Conservation (phyloP, 2,888 invertebrate species). For the Branchellion lobata region DNA sequence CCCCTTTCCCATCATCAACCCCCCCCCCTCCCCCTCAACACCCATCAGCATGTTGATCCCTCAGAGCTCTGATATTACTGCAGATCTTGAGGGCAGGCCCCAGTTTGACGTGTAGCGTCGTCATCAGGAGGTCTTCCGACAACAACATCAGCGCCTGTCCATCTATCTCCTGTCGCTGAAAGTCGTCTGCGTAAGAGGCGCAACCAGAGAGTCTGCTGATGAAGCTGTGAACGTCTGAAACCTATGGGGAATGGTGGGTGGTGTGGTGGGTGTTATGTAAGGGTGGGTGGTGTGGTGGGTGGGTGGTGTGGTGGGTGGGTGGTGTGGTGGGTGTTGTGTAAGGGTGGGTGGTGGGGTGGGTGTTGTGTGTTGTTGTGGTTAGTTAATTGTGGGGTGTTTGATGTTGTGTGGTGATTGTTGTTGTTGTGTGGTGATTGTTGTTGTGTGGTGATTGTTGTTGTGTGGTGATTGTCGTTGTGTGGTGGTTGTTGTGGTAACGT, state of each 20-base stretch:
- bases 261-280: no score
- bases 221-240: constrained; percentile 82
- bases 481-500: no score
- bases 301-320: no score
- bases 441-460: no score
- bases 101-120: constrained; percentile 89
- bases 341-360: no score
- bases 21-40: background rate
- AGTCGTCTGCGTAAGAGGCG: constrained; percentile 88
- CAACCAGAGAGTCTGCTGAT: constrained; percentile 86
- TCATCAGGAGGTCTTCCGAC: constrained; percentile 89
- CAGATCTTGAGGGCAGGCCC: constrained; percentile 94
- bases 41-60: constrained; percentile 35
- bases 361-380: no score
- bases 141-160: constrained; percentile 82
- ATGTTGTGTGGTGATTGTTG: no score
- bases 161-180: constrained; percentile 74
- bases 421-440: no score
- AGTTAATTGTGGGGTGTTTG: no score
- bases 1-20: background rate
- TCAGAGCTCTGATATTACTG: constrained; percentile 71
- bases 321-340: no score
- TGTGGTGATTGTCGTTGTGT: no score
- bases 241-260: constrained; percentile 58
- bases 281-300: no score